Conservation (phyloP, 2,113 vertebrate species). For the Nothocercus nigrocapillus region DNA sequence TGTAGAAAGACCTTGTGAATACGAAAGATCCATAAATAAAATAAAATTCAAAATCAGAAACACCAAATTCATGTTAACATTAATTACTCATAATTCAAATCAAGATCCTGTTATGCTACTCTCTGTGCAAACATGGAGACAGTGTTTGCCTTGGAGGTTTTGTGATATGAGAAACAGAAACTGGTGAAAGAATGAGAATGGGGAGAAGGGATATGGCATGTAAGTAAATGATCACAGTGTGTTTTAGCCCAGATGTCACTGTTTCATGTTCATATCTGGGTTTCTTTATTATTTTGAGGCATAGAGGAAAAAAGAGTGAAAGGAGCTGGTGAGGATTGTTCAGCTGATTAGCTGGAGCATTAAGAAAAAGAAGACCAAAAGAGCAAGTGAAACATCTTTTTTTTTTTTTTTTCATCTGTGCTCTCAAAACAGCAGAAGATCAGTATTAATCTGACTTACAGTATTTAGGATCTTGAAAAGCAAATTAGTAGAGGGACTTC, state of each 20-base stretch:
- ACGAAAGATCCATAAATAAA: not conserved
- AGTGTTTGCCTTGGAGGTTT: not conserved
- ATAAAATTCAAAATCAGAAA: not conserved
- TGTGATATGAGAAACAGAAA: not conserved
- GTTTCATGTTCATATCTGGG: not conserved
- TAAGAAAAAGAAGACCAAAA: not conserved
- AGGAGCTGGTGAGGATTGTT: not conserved
- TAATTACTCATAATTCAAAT: constrained; percentile 45
- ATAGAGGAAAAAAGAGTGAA: not conserved
- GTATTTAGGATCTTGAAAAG: not conserved
- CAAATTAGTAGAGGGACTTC: not conserved
- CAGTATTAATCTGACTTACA: not conserved
- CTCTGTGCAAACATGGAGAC: not conserved
- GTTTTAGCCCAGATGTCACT: not conserved
- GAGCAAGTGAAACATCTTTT: not conserved
- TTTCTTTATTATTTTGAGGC: not conserved
- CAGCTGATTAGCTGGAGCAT: not conserved
- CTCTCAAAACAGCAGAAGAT: not conserved
- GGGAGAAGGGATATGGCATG: not conserved
- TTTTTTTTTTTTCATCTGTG: not conserved
- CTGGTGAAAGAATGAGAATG: not conserved
- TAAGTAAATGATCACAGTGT: not conserved
- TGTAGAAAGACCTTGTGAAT: not conserved
- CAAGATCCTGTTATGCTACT: not conserved
- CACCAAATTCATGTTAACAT: not conserved